Conservation (phyloP, 2,113 vertebrate genomes). For the Heliornis fulica region DNA sequence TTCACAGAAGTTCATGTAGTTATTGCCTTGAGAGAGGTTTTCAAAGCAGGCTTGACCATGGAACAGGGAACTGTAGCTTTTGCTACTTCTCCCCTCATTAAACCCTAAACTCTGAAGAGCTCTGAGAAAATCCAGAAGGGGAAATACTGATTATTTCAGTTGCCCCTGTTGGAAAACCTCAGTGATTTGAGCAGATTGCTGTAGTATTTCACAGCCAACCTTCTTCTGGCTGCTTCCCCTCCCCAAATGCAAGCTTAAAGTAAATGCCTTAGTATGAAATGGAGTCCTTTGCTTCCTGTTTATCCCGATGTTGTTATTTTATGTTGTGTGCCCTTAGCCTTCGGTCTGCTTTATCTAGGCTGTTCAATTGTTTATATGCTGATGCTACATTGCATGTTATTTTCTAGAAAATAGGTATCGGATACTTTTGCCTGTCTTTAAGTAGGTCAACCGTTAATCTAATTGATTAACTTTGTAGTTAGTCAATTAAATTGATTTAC, state of each 20-base stretch:
- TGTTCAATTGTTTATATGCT: not conserved
- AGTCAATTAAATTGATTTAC: conserved; percentile 10
- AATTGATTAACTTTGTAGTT: conserved; percentile 6
- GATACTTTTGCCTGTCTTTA: not conserved
- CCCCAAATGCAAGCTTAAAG: not conserved
- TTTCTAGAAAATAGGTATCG: not conserved
- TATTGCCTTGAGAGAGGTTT: not conserved
- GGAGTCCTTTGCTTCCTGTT: not conserved
- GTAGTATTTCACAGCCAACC: not conserved
- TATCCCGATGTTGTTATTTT: not conserved
- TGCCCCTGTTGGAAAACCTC: not conserved
- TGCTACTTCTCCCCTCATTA: not conserved
- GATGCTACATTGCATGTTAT: not conserved
- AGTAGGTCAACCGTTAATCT: conserved; percentile 33
- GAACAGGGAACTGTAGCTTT: not conserved
- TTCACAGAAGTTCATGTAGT: not conserved
- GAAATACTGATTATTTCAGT: not conserved
- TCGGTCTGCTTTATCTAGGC: not conserved
- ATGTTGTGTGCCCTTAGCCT: not conserved
- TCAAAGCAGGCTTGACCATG: not conserved
- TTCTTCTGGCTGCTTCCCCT: not conserved
- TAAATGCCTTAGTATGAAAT: not conserved
- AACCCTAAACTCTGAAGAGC: not conserved
- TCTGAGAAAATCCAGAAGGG: not conserved
- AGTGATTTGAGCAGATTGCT: not conserved